Conservation (phyloP, 2,888 invertebrate genomes). For the Apotomis turbidana region DNA sequence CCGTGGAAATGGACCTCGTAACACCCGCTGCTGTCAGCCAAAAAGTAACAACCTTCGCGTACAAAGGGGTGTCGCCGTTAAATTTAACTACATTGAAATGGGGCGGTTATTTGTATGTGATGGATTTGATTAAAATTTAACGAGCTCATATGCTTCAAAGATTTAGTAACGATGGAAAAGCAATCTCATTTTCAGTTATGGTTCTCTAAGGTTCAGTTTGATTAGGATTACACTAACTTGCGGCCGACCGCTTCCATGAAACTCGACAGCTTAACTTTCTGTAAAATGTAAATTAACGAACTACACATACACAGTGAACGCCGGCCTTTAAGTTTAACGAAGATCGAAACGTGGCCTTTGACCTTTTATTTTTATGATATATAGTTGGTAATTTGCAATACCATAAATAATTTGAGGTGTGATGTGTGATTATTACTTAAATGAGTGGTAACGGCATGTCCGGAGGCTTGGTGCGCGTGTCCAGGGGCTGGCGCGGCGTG, state of each 20-base stretch:
- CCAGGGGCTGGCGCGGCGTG: not conserved
- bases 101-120: constrained; percentile 5
- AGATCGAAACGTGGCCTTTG: too few relatives aligned
- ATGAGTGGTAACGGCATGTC: not conserved
- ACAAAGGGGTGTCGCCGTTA: constrained; percentile 12
- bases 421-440: not conserved
- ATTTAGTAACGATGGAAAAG: not conserved
- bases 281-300: not conserved
- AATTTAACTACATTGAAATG: constrained; percentile 30
- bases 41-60: constrained; percentile 17
- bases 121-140: constrained; percentile 9
- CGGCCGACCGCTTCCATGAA: not conserved
- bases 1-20: constrained; percentile 16
- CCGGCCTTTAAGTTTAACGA: not conserved
- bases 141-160: not conserved
- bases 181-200: not conserved
- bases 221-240: not conserved
- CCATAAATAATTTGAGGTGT: not conserved
- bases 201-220: not conserved
- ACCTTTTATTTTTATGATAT: not conserved
- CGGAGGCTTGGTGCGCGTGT: not conserved
- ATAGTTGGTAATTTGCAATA: too few relatives aligned
- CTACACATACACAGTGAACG: not conserved
- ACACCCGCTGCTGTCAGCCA: constrained; percentile 5
- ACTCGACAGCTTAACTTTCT: not conserved